Base-by-base conservation (phyloP, 2,797 vertebrate species). In the Craterocephalus amniculus region DNA sequence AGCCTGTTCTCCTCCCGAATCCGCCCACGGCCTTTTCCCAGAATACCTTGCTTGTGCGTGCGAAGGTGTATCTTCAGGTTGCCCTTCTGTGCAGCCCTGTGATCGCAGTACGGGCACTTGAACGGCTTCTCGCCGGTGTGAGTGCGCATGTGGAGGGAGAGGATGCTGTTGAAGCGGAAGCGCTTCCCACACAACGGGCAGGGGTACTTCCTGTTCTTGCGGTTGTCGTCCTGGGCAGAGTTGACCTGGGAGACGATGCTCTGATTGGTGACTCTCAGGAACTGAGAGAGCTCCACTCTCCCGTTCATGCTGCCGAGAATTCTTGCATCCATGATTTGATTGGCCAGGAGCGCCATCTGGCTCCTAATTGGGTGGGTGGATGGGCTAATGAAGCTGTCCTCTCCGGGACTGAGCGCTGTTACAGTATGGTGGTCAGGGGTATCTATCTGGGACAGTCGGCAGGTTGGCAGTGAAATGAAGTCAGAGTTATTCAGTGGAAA, bases 31-130 rank as follows among this genome's bases (percentile, higher is more conserved):
- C 97, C 98, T 89, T 99, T 99, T 2, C 97, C 98, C 58, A 98
- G 94, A 92, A 97, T 97, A 52, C 97, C 97, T 85, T 98, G 95
- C 87, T 99, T 99, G 92, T 99, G 98, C 59, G 98, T 99, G 58
- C 98, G 96, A 58, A 99, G 95, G 90, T 99, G 98, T 76, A 99
- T 99, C 95, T 99, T 99, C 83, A 99, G 93, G 89, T 99, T 99
- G 54, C 98, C 98, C 89, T 99, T 99, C 10, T 99, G 98, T 8
- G 98, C 98, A 0, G 98, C 98, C 76, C 98, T 92, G 91, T 99
- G 98, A 92, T 99, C 98, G 1, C 98, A 99, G 88, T 99, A 99
- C 0, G 98, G 98, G 72, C 98, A 99, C 89, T 99, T 99, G 87
- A 99, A 99, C 0, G 98, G 98, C 90, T 99, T 99, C 93, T 99